Evolutionary conservation across 35 echinoderm and acorn worm genomes (phyloP).

Genomic region (Apostichopus californicus): DNA sequence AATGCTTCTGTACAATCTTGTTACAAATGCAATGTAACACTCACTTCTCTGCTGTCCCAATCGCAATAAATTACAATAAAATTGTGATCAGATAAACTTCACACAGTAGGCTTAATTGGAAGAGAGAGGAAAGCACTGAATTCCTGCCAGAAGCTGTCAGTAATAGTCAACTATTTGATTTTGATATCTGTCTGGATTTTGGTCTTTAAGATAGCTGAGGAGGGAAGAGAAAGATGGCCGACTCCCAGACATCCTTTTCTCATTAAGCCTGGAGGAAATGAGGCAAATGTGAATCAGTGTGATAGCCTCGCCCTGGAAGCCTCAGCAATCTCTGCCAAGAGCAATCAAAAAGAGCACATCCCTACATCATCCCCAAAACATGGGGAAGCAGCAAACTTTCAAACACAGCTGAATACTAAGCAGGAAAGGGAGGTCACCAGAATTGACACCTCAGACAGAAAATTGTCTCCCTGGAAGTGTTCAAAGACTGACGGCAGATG

Average conservation of each 20-base stretch:
- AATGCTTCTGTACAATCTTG: too few species aligned
- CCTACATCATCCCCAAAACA: slow-evolving; percentile 6
- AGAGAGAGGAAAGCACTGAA: too few species aligned
- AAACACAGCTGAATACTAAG: neutral
- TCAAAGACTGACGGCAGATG: neutral
- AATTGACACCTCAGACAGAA: slow-evolving; percentile 1
- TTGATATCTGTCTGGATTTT: slow-evolving; percentile 17
- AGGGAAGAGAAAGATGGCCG: neutral
- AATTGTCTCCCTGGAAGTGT: slow-evolving; percentile 17
- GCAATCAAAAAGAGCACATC: neutral
- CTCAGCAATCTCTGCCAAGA: slow-evolving; percentile 2
- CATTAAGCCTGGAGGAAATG: slow-evolving; percentile 29
- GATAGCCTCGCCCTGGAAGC: slow-evolving; percentile 1
- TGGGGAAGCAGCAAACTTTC: neutral
- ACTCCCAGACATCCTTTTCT: slow-evolving; percentile 26
- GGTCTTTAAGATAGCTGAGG: neutral
- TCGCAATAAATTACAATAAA: too few species aligned
- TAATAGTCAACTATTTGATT: neutral
- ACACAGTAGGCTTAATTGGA: too few species aligned
- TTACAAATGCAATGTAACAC: too few species aligned
- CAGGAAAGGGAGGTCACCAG: slow-evolving; percentile 21
- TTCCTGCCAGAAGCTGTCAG: slow-evolving; percentile 23
- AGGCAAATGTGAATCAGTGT: slow-evolving; percentile 23
- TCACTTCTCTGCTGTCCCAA: too few species aligned
- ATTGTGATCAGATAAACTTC: too few species aligned